Base-by-base conservation (phyloP, 2,113 vertebrate species). In the Daphoenositta chrysoptera region DNA sequence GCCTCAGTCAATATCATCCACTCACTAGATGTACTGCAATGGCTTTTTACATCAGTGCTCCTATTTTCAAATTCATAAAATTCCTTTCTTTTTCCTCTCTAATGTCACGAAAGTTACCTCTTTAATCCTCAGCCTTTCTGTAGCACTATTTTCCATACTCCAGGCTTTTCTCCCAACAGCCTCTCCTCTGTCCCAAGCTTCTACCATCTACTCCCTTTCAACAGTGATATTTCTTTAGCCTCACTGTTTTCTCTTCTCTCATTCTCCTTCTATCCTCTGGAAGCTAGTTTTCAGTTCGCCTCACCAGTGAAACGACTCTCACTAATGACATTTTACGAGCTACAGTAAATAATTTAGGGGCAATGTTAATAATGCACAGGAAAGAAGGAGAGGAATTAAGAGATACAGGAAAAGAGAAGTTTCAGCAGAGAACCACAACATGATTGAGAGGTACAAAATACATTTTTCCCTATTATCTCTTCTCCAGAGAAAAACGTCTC, bases 301-400 rank as follows among this genome's bases (percentile, higher is more conserved):
- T 91, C 28, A 73, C 17, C 47, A 64, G 20, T 53, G 33, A 82
- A 81, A 87, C 0, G 1, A 35, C 13, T 91, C 68, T 80, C 60
- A 87, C 45, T 96, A 93, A 96, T 90, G 77, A 94, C 53, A 63
- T 94, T 94, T 94, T 81, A 91, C 0, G 56, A 94, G 57, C 28
- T 89, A 77, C n/a, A 64, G 71, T 97, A 95, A 95, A 97, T 95
- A 96, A 96, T 97, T 97, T 73, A 96, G 48, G 31, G 61, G 7
- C 20, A 75, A 58, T 0, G 44, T 92, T 95, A 96, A 93, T 95
- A 93, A 95, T 95, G 96, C 44, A 95, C 86, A 94, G 45, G 80
- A 91, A 95, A 92, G 65, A 53, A 94, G 89, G 28, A 94, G 50
- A 84, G 45, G 61, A 93, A 83, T 83, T 83, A 78, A 89, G 66